phyloP scores from a whole-genome alignment of 2,113 vertebrate species.

The Propithecus coquereli region DNA sequence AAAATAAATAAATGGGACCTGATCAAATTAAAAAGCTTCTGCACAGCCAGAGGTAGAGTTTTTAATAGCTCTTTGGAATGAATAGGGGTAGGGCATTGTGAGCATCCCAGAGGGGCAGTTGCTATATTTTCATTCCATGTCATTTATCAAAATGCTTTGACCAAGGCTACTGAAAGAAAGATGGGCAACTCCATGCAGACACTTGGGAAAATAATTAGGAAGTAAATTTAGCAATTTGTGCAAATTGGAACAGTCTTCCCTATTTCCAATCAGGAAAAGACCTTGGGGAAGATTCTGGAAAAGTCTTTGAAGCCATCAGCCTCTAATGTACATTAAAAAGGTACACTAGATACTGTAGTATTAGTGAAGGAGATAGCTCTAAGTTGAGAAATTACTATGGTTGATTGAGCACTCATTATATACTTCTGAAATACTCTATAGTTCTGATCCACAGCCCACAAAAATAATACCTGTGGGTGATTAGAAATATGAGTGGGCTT shows the following conservation, averaged over 20 bases:
- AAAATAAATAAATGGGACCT: no score
- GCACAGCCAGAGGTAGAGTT: not conserved
- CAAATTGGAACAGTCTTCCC: conserved; percentile 38
- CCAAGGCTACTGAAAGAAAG: conserved; percentile 33
- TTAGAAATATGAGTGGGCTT: conserved; percentile 37
- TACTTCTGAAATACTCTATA: conserved; percentile 46
- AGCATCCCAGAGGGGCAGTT: not conserved
- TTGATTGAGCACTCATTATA: conserved; percentile 6
- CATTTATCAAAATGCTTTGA: conserved; percentile 66
- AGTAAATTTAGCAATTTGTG: not conserved
- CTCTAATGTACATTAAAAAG: conserved; percentile 15
- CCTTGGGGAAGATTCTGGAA: conserved; percentile 28
- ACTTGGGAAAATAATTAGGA: conserved; percentile 50
- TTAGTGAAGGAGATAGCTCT: not conserved
- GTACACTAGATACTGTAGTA: not conserved
- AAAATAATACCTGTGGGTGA: conserved; percentile 14
- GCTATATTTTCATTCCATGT: conserved; percentile 15
- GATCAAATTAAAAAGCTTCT: no score
- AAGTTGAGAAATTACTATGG: not conserved
- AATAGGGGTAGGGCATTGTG: not conserved
- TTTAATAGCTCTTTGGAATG: not conserved
- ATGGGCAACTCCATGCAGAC: not conserved
- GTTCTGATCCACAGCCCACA: conserved; percentile 3
- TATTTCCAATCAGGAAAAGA: conserved; percentile 42
- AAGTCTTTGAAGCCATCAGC: conserved; percentile 28